phyloP scores from a whole-genome alignment of 1,140 invertebrate genomes.

The Brachionus manjavacas region DNA sequence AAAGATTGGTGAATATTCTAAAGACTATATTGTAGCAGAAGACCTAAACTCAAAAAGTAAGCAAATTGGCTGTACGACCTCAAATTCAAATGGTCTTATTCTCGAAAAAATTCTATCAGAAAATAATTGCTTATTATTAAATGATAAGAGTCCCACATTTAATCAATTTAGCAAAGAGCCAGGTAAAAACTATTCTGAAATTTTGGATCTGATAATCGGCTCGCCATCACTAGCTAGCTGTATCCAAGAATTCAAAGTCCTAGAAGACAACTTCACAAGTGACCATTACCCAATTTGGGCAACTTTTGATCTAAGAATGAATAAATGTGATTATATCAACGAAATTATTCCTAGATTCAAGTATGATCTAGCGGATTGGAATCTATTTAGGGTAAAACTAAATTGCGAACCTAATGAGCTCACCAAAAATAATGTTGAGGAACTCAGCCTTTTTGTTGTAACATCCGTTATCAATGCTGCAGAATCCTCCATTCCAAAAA shows the following conservation, averaged over 20 bases:
- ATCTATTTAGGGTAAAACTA: not conserved
- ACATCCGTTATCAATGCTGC: not conserved
- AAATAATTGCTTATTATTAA: not conserved
- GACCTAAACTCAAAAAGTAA: not conserved
- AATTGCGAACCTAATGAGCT: not conserved
- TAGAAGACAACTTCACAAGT: not conserved
- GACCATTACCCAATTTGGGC: not conserved
- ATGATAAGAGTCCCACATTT: not conserved
- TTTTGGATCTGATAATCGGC: not conserved
- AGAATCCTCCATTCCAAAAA: not conserved
- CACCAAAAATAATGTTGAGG: not conserved
- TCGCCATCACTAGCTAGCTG: not conserved
- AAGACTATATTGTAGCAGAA: not conserved
- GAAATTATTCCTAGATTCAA: not conserved
- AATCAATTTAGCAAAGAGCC: not conserved
- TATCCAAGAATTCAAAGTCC: not conserved
- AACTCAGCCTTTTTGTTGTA: not conserved
- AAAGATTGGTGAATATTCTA: not conserved
- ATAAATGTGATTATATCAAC: not conserved
- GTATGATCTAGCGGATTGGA: not conserved
- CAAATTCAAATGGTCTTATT: not conserved
- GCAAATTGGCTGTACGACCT: not conserved
- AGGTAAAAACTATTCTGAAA: not conserved
- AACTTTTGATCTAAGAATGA: not conserved
- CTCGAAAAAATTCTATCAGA: not conserved